A percentile compares a stretch with the other conserved stretches of the same genome.
phyloP scores from a whole-genome alignment of 2,113 vertebrate genomes.

The Natator depressus region DNA sequence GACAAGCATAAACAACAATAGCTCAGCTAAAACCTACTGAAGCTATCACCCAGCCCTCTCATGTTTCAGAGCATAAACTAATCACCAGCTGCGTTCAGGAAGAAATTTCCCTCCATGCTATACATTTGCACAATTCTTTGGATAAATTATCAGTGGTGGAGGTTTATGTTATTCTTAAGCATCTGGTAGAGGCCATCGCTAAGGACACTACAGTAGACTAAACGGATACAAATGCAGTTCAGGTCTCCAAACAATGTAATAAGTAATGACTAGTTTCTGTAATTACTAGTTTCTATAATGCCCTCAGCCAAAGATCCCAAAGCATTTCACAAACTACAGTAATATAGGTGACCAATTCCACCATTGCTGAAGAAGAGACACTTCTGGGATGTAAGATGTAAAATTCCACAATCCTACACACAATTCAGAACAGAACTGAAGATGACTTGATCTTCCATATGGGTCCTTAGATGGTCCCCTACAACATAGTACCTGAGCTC shows the following conservation, averaged over 20 bases:
- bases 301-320: background rate
- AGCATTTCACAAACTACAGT: background rate
- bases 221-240: background rate
- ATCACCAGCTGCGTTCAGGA: background rate
- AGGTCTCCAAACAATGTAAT: background rate
- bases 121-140: background rate
- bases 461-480: background rate
- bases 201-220: background rate
- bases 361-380: background rate
- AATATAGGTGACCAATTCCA: background rate
- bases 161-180: background rate
- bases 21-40: background rate
- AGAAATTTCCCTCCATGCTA: background rate
- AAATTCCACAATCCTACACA: background rate
- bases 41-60: background rate
- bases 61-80: background rate
- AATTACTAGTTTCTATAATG: background rate
- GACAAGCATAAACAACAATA: conserved; percentile 30
- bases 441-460: background rate
- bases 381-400: background rate
- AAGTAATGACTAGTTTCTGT: background rate
- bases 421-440: background rate
- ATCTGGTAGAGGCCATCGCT: background rate
- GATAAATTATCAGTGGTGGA: background rate
- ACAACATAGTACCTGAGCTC: background rate